Evolutionary conservation across 1,140 invertebrate genomes (phyloP).

Genomic region (Caerostris darwini): DNA sequence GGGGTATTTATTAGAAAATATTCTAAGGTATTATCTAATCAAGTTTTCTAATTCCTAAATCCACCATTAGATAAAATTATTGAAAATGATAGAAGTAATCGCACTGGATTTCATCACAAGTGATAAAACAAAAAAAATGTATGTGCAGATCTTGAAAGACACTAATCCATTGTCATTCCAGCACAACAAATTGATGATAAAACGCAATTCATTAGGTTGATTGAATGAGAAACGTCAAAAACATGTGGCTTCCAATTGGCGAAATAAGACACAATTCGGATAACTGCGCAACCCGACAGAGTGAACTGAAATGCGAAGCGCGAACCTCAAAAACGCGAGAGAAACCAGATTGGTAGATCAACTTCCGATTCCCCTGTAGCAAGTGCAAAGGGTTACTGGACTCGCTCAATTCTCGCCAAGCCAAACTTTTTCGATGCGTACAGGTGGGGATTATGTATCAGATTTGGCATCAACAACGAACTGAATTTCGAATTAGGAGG

Average conservation of each 20-base stretch:
- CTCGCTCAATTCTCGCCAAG: background rate
- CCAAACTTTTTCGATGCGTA: background rate
- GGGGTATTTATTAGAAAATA: too few relatives aligned
- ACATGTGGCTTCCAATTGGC: constrained; percentile 15
- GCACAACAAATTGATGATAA: background rate
- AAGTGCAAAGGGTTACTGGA: constrained; percentile 40
- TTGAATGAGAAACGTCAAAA: constrained; percentile 20
- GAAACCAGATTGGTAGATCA: constrained; percentile 26
- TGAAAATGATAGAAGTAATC: too few relatives aligned
- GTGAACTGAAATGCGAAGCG: background rate
- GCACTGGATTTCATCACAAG: too few relatives aligned
- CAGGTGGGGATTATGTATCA: background rate
- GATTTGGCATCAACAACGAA: background rate
- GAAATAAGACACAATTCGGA: background rate
- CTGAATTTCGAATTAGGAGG: background rate
- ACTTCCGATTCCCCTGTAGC: constrained; percentile 40
- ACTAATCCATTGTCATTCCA: background rate
- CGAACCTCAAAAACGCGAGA: background rate
- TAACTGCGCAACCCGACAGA: background rate
- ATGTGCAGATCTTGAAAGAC: too few relatives aligned
- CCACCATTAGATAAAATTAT: too few relatives aligned
- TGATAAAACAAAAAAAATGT: too few relatives aligned
- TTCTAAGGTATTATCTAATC: too few relatives aligned
- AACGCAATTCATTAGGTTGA: background rate
- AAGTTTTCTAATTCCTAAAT: too few relatives aligned